Base-by-base conservation (phyloP, 2,888 invertebrate genomes). In the Latrodectus hesperus region DNA sequence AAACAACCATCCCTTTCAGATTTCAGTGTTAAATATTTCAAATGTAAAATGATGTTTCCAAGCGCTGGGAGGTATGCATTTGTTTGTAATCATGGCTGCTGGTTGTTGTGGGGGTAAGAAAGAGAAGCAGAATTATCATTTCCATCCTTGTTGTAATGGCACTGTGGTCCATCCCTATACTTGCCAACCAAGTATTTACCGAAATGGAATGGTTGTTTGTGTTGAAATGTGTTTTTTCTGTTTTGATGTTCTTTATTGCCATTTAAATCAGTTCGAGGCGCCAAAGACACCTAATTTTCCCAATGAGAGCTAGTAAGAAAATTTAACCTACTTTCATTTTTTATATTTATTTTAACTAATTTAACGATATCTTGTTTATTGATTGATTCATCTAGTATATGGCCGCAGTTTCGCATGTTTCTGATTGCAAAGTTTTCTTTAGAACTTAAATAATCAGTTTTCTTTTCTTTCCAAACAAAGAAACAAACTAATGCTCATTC, bases 191-290 rank as follows among this genome's bases (percentile, higher is more conserved):
- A 83, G 83, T 81, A 70, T 86, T 53, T 88, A 89, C 86, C 88
- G 88, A 83, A 90, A 90, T 89, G 90, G 90, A 88, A 90, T 90
- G 90, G 96, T 98, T 90, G 97, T 96, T 91, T 95, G 95, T 92
- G 96, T 96, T 90, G 98, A 99, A 93, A 99, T 99, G 99, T 98
- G 98, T 93, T 97, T 96, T 94, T 99, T 96, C 94, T 99, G 99
- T 95, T 99, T 99, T 94, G 99, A 99, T 94, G 98, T 99, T 91
- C 95, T 99, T 90, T 96, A 98, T 93, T 95, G 96, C 93, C 97
- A 98, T 93, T 94, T 99, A 91, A 96, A 98, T 93, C 96, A 96
- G 92, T 94, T 96, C 92, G 97, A 98, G 91, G 96, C 97, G 91
- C 99, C 99, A 90, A 96, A 96, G 93, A 94, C 95, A 91, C 98